These are phyloP conservation scores for Synergus laeviventris DNA, from an alignment of 2,888 invertebrate species.

Conservation along the genomic window DNA sequence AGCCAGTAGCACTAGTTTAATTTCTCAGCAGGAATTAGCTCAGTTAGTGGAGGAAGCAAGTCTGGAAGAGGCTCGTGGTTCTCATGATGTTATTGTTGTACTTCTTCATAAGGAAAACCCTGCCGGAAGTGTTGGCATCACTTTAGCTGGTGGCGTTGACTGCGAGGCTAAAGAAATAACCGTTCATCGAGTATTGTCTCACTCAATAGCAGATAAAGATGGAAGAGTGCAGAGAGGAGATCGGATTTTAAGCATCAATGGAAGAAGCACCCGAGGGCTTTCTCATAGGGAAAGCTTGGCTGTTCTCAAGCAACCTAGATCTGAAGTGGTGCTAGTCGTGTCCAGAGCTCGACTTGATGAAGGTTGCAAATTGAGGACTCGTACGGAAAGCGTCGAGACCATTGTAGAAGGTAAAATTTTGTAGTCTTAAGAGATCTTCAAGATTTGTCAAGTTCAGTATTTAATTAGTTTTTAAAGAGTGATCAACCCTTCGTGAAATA, in stretches of 20 bases:
- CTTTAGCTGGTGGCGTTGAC: slow-evolving; percentile 91
- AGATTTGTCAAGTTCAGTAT: background rate
- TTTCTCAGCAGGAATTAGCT: slow-evolving; percentile 81
- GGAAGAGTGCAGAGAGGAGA: slow-evolving; percentile 92
- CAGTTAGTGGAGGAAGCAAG: slow-evolving; percentile 83
- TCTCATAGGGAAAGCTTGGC: slow-evolving; percentile 92
- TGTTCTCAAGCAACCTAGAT: slow-evolving; percentile 88
- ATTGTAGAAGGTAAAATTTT: slow-evolving; percentile 69
- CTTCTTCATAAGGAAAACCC: slow-evolving; percentile 83
- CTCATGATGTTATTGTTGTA: slow-evolving; percentile 81
- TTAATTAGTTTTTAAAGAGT: no score
- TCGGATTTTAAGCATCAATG: slow-evolving; percentile 92
- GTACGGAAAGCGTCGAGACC: slow-evolving; percentile 72
- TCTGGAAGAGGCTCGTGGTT: slow-evolving; percentile 78
- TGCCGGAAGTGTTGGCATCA: slow-evolving; percentile 89
- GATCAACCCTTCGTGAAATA: no score
- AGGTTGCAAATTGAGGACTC: slow-evolving; percentile 59
- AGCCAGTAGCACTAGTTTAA: slow-evolving; percentile 79
- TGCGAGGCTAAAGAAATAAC: slow-evolving; percentile 95
- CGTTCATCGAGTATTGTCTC: slow-evolving; percentile 91
- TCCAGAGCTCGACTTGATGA: slow-evolving; percentile 77
- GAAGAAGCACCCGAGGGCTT: slow-evolving; percentile 87
- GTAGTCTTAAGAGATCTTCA: background rate
- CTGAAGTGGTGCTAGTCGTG: slow-evolving; percentile 85
- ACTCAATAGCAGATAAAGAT: slow-evolving; percentile 91